Base-by-base conservation (phyloP, 2,797 vertebrate species). In the Periparus ater region DNA sequence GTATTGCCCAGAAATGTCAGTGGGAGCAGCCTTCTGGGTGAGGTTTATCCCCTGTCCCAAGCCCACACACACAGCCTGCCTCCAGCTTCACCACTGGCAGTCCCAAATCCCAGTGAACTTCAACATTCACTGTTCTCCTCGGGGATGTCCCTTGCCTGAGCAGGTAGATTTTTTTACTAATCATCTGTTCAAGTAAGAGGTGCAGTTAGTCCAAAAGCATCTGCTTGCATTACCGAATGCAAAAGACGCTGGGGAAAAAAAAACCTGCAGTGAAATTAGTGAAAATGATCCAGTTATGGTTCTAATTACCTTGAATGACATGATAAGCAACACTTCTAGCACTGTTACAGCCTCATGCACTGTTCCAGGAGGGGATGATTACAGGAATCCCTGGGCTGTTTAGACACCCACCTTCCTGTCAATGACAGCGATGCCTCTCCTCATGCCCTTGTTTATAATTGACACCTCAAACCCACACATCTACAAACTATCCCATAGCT, bases 61-160 rank as follows among this genome's bases (percentile, higher is more conserved):
- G 23, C 7, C 40, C 20, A 51, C 21, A n/a, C 14, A 12, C 32
- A 13, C 0, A 1, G 26, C 20, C 19, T 6, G 3, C 38, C 11
- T 9, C 51, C 50, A 44, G 11, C n/a, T 84, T n/a, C 65, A 26
- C 10, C 32, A 29, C 3, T 15, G 22, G 3, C 42, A 63, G 26
- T 22, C 44, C 36, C 47, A 58, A 84, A 54, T 9, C 48, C 44
- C 42, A 25, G 7, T 2, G 21, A 82, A 61, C 42, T 67, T 71
- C 62, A 85, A 3, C 27, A 30, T 40, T 47, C 18, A 5, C 11
- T 26, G 0, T 10, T 58, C 25, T 48, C 17, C 45, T 71, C 51
- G 60, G 57, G 9, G 85, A 7, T 8, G 17, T 8, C 81, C 58
- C 57, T 53, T 79, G 75, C n/a, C 66, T 4, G 2, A 87, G 55